phyloP scores from a whole-genome alignment of 1,140 invertebrate genomes.

The Drosophila punjabiensis region DNA sequence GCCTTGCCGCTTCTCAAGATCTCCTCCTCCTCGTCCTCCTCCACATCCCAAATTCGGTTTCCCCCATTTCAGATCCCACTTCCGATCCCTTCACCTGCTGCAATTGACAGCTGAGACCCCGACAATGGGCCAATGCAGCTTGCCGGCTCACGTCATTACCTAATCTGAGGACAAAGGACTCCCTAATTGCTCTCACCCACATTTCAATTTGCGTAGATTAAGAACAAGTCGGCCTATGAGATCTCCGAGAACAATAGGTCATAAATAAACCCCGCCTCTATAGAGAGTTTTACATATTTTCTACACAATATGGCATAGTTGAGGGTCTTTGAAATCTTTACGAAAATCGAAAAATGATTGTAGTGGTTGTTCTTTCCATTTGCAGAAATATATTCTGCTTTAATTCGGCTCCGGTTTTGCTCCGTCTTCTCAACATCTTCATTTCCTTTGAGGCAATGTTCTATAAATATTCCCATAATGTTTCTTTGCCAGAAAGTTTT shows the following conservation, averaged over 20 bases:
- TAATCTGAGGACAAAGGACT: constrained; percentile 50
- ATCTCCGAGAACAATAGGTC: not conserved
- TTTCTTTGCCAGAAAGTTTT: constrained; percentile 33
- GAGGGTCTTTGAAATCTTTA: not conserved
- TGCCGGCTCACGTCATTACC: constrained; percentile 17
- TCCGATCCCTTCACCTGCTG: constrained; percentile 27
- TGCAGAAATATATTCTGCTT: not conserved
- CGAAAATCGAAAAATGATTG: not conserved
- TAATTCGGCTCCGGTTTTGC: not conserved
- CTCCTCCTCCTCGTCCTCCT: not conserved
- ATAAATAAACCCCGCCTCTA: not conserved
- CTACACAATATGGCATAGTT: not conserved
- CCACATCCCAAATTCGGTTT: not conserved
- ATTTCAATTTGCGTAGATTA: constrained; percentile 32
- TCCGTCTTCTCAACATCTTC: constrained; percentile 1
- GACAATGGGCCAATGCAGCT: constrained; percentile 47
- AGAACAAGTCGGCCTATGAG: constrained; percentile 8
- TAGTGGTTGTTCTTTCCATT: not conserved
- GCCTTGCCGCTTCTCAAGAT: constrained; percentile 35
- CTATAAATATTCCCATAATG: constrained; percentile 43
- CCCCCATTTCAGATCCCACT: not conserved
- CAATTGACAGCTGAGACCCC: constrained; percentile 65
- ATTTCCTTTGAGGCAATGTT: constrained; percentile 23
- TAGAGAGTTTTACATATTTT: not conserved
- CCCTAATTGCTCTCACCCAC: constrained; percentile 54